These are phyloP conservation scores for Sinocyclocheilus rhinocerous DNA, from an alignment of 2,113 vertebrate genomes.

Conservation along the genomic window DNA sequence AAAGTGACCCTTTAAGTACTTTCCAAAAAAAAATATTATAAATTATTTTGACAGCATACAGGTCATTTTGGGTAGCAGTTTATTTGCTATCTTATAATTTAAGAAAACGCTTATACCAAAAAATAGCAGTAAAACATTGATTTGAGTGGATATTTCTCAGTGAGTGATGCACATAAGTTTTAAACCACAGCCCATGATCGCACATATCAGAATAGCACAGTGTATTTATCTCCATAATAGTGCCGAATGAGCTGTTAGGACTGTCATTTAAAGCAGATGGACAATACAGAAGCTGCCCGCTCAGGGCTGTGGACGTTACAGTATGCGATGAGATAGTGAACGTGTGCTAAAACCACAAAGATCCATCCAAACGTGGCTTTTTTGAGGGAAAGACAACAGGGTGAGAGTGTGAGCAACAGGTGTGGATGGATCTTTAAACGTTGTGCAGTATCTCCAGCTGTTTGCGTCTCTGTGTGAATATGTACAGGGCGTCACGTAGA, in stretches of 20 bases:
- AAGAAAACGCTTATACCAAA: background rate
- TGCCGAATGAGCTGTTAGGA: background rate
- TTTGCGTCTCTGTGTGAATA: background rate
- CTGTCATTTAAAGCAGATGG: constrained; percentile 12
- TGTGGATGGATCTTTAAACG: background rate
- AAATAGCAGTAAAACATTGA: background rate
- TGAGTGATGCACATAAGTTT: background rate
- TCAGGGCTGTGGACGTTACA: background rate
- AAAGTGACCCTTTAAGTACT: background rate
- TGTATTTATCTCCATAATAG: background rate
- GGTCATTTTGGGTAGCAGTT: background rate
- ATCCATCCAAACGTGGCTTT: background rate
- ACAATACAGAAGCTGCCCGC: background rate
- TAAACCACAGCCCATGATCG: background rate
- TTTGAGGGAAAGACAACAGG: background rate
- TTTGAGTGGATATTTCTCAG: background rate
- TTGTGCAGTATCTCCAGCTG: background rate
- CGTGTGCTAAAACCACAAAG: background rate
- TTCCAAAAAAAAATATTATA: background rate
- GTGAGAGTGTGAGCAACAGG: background rate
- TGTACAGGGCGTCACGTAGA: background rate
- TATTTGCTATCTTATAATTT: constrained; percentile 17
- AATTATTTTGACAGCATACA: background rate
- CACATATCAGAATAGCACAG: background rate
- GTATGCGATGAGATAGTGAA: background rate